A percentile compares a stretch with the other conserved stretches of the same genome.
Conservation (phyloP, 1,140 invertebrate genomes). For the Tribolium castaneum region DNA sequence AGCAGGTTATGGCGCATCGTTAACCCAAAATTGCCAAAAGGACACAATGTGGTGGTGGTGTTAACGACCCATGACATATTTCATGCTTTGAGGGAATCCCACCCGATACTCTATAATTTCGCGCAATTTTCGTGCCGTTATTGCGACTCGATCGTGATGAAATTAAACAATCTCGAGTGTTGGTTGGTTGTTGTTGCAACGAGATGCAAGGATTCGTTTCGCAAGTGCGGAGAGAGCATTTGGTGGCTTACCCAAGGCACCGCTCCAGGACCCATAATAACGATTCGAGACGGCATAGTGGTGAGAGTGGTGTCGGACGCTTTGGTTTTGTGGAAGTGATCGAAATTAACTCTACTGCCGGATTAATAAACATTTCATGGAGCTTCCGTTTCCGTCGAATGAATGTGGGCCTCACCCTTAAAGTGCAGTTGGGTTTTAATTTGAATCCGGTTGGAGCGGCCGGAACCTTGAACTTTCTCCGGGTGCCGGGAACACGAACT, state of each 20-base stretch:
- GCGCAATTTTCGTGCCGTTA: constrained; percentile 14
- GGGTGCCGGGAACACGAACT: constrained; percentile 10
- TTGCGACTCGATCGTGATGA: constrained; percentile 4
- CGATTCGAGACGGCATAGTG: background rate
- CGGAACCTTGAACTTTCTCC: constrained; percentile 24
- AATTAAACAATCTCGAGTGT: background rate
- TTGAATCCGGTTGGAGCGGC: background rate
- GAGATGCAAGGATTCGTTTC: background rate
- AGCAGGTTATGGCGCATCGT: background rate
- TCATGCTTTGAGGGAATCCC: background rate
- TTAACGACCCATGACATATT: background rate
- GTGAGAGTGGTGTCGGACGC: background rate
- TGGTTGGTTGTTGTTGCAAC: background rate
- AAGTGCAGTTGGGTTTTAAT: background rate
- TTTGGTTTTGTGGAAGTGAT: background rate
- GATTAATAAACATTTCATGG: constrained; percentile 12
- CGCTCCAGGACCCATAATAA: background rate
- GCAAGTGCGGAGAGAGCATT: background rate
- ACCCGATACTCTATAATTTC: background rate
- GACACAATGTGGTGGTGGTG: background rate
- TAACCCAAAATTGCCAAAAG: background rate
- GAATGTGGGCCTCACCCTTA: background rate
- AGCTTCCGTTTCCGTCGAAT: constrained; percentile 1
- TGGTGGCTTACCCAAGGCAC: background rate
- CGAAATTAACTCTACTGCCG: background rate